Conservation (phyloP, 2,797 vertebrate genomes). For the Anomalospiza imberbis region DNA sequence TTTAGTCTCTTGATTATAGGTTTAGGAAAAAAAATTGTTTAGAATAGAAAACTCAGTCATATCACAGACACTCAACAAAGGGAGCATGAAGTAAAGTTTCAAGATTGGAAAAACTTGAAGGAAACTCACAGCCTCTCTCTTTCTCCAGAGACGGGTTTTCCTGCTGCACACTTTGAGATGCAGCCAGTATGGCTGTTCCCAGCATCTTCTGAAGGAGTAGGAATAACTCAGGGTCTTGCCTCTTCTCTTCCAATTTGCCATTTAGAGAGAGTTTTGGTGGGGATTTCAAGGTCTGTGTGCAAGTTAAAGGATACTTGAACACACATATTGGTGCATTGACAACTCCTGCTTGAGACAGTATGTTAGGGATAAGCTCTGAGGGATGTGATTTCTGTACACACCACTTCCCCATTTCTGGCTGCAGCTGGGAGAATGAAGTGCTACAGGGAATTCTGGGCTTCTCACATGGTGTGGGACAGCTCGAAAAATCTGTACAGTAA, state of each 20-base stretch:
- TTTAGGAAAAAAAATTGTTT: neutral
- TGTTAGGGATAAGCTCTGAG: neutral
- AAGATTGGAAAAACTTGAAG: neutral
- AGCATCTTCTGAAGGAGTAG: neutral
- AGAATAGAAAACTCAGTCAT: neutral
- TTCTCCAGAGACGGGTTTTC: neutral
- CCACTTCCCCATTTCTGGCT: neutral
- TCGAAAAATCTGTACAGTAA: neutral
- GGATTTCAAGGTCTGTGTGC: neutral
- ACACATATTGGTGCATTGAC: neutral
- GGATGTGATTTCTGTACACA: neutral
- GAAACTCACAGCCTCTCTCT: neutral
- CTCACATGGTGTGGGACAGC: neutral
- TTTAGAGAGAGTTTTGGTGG: neutral
- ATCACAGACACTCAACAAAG: neutral
- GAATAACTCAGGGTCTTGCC: neutral
- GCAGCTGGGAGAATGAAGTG: neutral
- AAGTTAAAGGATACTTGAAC: neutral
- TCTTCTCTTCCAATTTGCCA: neutral
- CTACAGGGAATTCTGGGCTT: neutral
- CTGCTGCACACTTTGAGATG: neutral
- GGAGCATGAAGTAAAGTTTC: neutral
- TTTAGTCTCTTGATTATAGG: neutral
- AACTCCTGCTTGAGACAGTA: neutral
- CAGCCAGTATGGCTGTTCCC: neutral